Evolutionary conservation across 2,113 vertebrate genomes (phyloP), one percentile per base, ranked within the genome.

Genomic region (Beaufortia kweichowensis): DNA sequence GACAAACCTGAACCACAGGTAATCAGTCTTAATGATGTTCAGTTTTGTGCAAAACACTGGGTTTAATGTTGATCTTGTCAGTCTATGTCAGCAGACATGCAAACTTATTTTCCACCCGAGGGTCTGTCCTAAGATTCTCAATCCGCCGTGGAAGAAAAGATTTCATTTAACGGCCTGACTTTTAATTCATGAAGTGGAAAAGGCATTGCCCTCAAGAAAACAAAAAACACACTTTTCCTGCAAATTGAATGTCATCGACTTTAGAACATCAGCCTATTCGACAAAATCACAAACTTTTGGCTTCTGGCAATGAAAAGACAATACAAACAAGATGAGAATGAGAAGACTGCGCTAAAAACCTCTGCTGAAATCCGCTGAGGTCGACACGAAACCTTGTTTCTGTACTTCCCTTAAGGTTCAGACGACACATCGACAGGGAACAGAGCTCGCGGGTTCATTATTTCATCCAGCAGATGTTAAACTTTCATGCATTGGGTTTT

Each of bases 401-500:
- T 12, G 17, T 6, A 19, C 19, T 65, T 56, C 31, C 57, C 64
- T 59, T n/a, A 39, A 62, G 15, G 35, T 74, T 69, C 57, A 80
- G 26, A 33, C 41, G 48, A 43, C 68, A 57, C 60, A 66, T 39
- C 21, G 57, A 28, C 57, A 31, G 75, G 21, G 69, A 60, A 70
- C 23, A 26, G 60, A 24, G 71, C 76, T 74, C 24, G 41, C 8
- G 62, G 41, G 53, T 81, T 79, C 79, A 83, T 85, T 81, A 75
- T 81, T 76, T 67, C 39, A 55, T 73, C 66, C 56, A 63, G 53
- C 73, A 81, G 79, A 79, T 75, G 76, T 74, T 75, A 67, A 79
- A 79, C 65, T 66, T 67, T 26, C 59, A 61, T 48, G 79, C 65
- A 50, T 35, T 73, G 53, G 67, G 14, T 50, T 35, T 83, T 70